phyloP scores from a whole-genome alignment of 2,797 vertebrate genomes.

The Cirrhinus mrigala region DNA sequence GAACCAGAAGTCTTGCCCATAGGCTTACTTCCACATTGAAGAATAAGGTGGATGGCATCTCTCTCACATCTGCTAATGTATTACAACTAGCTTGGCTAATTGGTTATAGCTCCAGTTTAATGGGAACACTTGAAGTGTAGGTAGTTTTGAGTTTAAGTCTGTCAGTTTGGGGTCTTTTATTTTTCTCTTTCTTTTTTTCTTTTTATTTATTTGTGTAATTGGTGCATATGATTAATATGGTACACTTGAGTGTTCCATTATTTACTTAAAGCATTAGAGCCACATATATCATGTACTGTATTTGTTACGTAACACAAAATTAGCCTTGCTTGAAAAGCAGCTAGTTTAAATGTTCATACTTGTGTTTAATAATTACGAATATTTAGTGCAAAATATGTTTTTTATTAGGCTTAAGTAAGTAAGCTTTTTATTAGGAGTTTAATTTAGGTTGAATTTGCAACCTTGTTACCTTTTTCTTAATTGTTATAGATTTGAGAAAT shows the following conservation, averaged over 20 bases:
- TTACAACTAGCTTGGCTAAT: conserved; percentile 3
- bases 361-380: not conserved
- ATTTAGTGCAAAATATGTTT: not conserved
- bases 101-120: conserved; percentile 3
- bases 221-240: not conserved
- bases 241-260: no score
- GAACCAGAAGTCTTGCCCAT: no score
- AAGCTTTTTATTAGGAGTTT: not conserved
- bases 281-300: not conserved
- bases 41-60: not conserved
- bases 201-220: not conserved
- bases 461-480: not conserved
- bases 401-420: no score
- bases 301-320: not conserved
- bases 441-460: not conserved
- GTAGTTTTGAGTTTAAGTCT: not conserved
- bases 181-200: not conserved
- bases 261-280: no score
- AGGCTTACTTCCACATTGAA: no score
- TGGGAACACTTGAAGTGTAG: not conserved
- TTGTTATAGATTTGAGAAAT: not conserved
- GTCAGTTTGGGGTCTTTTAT: no score
- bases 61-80: not conserved
- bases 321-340: not conserved
- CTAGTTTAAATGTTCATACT: not conserved